Conservation (phyloP, 2,113 vertebrate species). For the Helogale parvula region DNA sequence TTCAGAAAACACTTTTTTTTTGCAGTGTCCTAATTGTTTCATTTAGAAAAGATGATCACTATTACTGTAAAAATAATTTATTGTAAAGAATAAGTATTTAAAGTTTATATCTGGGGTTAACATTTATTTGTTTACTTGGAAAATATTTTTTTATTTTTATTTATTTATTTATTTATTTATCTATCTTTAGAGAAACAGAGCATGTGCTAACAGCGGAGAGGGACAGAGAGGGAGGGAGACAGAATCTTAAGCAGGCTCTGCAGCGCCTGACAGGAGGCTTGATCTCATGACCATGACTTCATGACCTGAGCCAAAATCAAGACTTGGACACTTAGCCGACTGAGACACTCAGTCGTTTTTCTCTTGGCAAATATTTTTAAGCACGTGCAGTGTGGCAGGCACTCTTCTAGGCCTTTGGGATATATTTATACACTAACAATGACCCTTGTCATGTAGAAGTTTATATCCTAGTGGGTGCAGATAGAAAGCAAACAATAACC, state of each 20-base stretch:
- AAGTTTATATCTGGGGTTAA: neutral
- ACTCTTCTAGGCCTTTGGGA: constrained; percentile 30
- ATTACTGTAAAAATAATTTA: constrained; percentile 21
- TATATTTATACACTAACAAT: neutral
- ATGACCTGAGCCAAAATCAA: too few relatives aligned
- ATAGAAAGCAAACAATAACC: constrained; percentile 10
- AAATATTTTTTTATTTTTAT: neutral
- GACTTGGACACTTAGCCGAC: too few relatives aligned
- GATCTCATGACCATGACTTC: too few relatives aligned
- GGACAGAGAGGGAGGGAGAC: too few relatives aligned
- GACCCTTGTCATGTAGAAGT: neutral
- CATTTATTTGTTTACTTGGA: constrained; percentile 2
- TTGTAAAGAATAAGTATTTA: neutral
- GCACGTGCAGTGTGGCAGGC: neutral
- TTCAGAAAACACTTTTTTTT: neutral
- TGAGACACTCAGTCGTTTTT: neutral
- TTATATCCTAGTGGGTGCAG: neutral
- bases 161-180: too few relatives aligned
- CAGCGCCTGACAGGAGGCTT: too few relatives aligned
- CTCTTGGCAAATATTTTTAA: neutral
- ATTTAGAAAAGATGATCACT: constrained; percentile 43
- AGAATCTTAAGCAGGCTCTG: too few relatives aligned
- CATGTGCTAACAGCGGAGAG: too few relatives aligned
- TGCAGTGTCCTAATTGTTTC: neutral
- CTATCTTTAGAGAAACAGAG: too few relatives aligned